A percentile compares a stretch with the other conserved stretches of the same genome.
Evolutionary conservation across 2,888 invertebrate genomes (phyloP).

Genomic region (Monoplex corrugatus): DNA sequence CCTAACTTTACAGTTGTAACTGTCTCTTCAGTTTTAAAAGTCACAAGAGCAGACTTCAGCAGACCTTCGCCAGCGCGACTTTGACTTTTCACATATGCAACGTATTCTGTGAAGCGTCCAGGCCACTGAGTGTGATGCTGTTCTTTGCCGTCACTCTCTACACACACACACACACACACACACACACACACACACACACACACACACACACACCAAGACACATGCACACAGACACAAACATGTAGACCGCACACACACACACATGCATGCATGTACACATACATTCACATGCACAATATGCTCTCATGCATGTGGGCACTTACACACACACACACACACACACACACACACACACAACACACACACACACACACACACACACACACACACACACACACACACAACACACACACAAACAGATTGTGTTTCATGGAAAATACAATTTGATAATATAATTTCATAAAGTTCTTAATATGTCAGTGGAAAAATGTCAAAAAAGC

Average conservation of each 20-base stretch:
- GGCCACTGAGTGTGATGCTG: background rate
- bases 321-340: constrained; percentile 3
- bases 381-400: too few species aligned
- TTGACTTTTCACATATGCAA: background rate
- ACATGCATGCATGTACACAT: background rate
- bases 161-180: background rate
- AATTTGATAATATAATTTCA: too few species aligned
- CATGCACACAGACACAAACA: background rate
- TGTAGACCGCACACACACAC: background rate
- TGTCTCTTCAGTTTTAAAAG: too few species aligned
- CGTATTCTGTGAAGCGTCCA: background rate
- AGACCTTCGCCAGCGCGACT: background rate
- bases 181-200: too few species aligned
- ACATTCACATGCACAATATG: background rate
- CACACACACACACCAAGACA: background rate
- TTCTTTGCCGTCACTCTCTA: background rate
- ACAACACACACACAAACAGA: too few species aligned
- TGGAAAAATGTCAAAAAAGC: too few species aligned
- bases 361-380: too few species aligned
- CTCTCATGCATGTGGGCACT: background rate
- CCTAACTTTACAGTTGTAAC: too few species aligned
- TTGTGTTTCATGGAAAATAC: too few species aligned
- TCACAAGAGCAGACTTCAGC: too few species aligned
- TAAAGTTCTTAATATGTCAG: too few species aligned
- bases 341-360: constrained; percentile 1